Evolutionary conservation across 2,113 vertebrate genomes (phyloP).

Genomic region (Oxygymnocypris stewartii): DNA sequence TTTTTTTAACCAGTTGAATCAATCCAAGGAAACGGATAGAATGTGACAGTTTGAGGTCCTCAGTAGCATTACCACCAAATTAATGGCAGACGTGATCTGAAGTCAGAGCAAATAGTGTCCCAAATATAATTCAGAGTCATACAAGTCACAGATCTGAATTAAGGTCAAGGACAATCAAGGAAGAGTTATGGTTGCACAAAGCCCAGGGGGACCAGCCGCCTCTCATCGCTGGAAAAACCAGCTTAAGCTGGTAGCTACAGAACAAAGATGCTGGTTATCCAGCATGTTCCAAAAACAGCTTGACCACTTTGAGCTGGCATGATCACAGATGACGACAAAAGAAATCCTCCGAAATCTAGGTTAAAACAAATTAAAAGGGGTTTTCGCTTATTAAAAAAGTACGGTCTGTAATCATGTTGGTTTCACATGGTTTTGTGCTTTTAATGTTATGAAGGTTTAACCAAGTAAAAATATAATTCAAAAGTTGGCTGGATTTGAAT

Average conservation of each 20-base stretch:
- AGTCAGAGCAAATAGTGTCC: background rate
- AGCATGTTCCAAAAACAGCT: background rate
- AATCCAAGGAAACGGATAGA: constrained; percentile 4
- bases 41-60: constrained; percentile 34
- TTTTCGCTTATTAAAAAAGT: background rate
- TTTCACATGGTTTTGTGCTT: background rate
- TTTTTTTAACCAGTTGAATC: constrained; percentile 36
- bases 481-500: background rate
- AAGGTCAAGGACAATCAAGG: constrained; percentile 26
- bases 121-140: constrained; percentile 33
- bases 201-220: background rate
- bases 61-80: background rate
- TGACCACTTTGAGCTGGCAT: background rate
- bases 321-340: background rate
- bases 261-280: background rate
- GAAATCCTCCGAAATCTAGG: background rate
- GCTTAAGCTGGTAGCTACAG: background rate
- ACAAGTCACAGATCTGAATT: background rate
- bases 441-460: background rate
- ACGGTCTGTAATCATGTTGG: background rate
- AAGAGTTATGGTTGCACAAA: background rate
- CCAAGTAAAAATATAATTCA: background rate
- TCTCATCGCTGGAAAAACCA: background rate
- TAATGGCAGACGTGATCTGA: constrained; percentile 18
- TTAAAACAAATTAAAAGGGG: background rate